Percentiles rank a stretch among this genome's conserved stretches.
These are phyloP conservation scores for Sterrhoptilus dennistouni DNA, from an alignment of 2,113 vertebrate genomes.

Conservation along the genomic window DNA sequence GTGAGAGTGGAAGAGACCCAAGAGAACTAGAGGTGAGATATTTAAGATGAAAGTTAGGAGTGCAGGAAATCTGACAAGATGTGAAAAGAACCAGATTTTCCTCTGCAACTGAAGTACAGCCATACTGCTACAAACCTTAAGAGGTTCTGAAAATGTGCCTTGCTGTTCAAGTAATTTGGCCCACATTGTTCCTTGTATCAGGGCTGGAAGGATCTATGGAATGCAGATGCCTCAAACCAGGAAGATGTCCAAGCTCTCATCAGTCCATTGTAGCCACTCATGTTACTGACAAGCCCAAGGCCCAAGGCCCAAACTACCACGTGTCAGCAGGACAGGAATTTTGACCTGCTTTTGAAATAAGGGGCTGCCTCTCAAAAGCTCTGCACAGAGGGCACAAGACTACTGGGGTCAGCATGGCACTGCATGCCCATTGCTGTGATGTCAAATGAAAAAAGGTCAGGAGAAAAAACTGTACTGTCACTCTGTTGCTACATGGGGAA, in stretches of 20 bases:
- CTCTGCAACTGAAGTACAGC: neutral
- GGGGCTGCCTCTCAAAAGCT: neutral
- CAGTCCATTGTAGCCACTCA: neutral
- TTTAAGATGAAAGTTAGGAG: neutral
- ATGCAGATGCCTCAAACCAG: neutral
- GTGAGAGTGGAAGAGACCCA: neutral
- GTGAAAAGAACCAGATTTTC: neutral
- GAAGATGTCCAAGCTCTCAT: neutral
- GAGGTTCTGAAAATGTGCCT: neutral
- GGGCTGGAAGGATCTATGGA: neutral
- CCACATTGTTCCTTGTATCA: neutral
- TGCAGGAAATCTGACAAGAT: neutral
- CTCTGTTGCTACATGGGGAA: neutral
- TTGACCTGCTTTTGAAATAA: neutral
- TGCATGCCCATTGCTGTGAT: neutral
- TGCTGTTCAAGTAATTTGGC: neutral
- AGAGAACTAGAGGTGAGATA: neutral
- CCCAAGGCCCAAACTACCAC: neutral
- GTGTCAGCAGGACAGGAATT: neutral
- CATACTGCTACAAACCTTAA: neutral
- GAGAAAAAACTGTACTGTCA: fast-evolving
- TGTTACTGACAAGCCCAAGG: neutral
- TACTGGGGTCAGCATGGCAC: neutral
- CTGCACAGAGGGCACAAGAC: neutral
- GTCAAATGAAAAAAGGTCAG: neutral